These are phyloP conservation scores for Mimumesa dahlbomi DNA, from an alignment of 2,888 invertebrate genomes.

Conservation along the genomic window DNA sequence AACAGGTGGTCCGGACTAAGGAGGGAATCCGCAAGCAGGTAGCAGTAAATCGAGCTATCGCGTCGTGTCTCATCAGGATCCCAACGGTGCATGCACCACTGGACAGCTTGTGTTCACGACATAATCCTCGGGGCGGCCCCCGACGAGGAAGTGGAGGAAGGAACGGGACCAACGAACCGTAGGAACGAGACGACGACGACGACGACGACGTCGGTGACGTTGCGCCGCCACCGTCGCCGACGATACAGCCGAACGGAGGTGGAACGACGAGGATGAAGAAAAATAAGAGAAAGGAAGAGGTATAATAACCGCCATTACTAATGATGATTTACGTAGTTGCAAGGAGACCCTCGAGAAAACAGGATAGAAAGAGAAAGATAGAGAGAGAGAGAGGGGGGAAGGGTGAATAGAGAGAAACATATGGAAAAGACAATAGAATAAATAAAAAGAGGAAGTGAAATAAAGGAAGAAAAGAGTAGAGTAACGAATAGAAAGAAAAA, in stretches of 20 bases:
- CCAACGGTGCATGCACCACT: constrained; percentile 25
- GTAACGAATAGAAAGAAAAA: too few relatives aligned
- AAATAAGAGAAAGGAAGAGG: not conserved
- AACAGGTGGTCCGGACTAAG: constrained; percentile 41
- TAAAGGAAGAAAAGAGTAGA: not conserved
- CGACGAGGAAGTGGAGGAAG: not conserved
- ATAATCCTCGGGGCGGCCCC: constrained; percentile 26
- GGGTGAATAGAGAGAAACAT: not conserved
- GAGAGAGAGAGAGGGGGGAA: not conserved
- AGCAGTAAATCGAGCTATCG: constrained; percentile 47
- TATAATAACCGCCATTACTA: constrained; percentile 42
- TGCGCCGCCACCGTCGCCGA: too few relatives aligned
- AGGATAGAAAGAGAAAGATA: not conserved
- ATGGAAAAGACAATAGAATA: not conserved
- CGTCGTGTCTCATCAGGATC: constrained; percentile 45
- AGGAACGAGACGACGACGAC: not conserved
- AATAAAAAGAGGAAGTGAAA: not conserved
- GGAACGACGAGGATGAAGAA: not conserved
- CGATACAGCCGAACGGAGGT: not conserved
- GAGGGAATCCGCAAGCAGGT: constrained; percentile 26
- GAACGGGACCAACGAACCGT: not conserved
- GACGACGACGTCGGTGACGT: too few relatives aligned
- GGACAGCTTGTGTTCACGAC: constrained; percentile 33
- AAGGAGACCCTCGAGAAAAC: not conserved
- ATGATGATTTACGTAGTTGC: constrained; percentile 55